These are phyloP conservation scores for Battus philenor DNA, from an alignment of 1,140 invertebrate species.

Conservation along the genomic window DNA sequence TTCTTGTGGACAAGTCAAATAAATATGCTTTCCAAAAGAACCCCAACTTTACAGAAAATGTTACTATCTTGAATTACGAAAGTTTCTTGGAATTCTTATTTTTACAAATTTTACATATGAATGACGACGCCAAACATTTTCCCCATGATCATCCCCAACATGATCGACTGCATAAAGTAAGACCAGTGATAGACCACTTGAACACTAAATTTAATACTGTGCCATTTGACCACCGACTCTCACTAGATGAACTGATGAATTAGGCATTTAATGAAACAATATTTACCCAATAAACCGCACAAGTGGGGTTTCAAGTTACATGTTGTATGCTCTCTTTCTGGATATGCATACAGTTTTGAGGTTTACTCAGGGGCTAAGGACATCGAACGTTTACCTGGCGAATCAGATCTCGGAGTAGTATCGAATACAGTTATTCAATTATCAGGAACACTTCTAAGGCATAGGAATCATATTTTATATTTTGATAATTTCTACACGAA, in stretches of 20 bases:
- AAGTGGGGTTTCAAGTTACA: conserved; percentile 62
- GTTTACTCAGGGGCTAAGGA: conserved; percentile 52
- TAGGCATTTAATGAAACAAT: conserved; percentile 55
- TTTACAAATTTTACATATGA: conserved; percentile 39
- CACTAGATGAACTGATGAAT: conserved; percentile 55
- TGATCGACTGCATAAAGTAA: conserved; percentile 49
- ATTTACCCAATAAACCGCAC: conserved; percentile 45
- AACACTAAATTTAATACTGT: conserved; percentile 31
- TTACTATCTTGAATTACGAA: conserved; percentile 41
- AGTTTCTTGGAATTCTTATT: conserved; percentile 47
- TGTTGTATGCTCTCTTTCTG: conserved; percentile 40
- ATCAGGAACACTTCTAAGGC: conserved; percentile 23
- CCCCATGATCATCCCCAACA: conserved; percentile 36
- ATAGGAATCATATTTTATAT: conserved; percentile 35
- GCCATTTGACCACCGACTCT: conserved; percentile 41
- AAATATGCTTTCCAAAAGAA: conserved; percentile 42
- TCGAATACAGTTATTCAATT: conserved; percentile 30
- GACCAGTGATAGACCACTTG: conserved; percentile 32
- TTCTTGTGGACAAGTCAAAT: conserved; percentile 40
- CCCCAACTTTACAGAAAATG: conserved; percentile 37
- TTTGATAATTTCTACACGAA: conserved; percentile 35
- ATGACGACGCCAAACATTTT: conserved; percentile 29
- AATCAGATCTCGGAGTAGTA: conserved; percentile 37
- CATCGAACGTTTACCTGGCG: conserved; percentile 31
- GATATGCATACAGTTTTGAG: conserved; percentile 59